These are phyloP conservation scores for Melanotaenia boesemani DNA, from an alignment of 2,797 vertebrate species.

Conservation along the genomic window DNA sequence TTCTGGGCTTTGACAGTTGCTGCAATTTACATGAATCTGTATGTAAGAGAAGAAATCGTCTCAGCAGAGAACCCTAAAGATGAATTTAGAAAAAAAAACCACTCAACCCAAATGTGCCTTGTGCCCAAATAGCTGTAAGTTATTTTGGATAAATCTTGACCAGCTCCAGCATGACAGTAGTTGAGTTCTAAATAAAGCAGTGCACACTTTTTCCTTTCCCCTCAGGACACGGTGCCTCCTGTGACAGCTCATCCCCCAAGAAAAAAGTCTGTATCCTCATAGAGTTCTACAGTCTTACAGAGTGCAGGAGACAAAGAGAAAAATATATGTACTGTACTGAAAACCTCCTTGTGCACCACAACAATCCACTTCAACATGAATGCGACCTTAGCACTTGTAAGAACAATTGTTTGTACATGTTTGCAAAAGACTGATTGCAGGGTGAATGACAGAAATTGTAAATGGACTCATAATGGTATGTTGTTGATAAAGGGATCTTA, in stretches of 20 bases:
- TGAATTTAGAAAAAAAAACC: background rate
- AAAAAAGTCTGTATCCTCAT: constrained; percentile 35
- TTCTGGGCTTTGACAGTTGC: background rate
- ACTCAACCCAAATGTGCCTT: constrained; percentile 1
- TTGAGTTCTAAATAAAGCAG: constrained; percentile 58
- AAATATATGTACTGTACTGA: constrained; percentile 36
- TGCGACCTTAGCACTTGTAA: constrained; percentile 19
- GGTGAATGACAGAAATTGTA: background rate
- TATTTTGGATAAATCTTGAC: constrained; percentile 35
- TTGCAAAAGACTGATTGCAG: background rate
- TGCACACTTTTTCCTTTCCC: constrained; percentile 42
- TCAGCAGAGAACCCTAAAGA: background rate
- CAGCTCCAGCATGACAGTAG: constrained; percentile 39
- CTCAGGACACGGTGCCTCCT: constrained; percentile 25
- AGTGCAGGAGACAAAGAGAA: constrained; percentile 16
- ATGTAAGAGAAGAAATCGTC: background rate
- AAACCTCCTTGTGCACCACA: constrained; percentile 27
- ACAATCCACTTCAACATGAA: constrained; percentile 3
- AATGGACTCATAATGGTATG: background rate
- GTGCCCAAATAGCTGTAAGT: background rate
- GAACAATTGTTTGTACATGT: background rate
- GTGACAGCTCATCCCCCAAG: constrained; percentile 68
- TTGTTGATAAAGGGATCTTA: background rate
- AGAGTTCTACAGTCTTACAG: constrained; percentile 24
- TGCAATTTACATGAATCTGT: background rate